Percentiles rank a stretch among this genome's conserved stretches.
These are phyloP conservation scores for Rutilus rutilus DNA, from an alignment of 2,113 vertebrate genomes.

Conservation along the genomic window DNA sequence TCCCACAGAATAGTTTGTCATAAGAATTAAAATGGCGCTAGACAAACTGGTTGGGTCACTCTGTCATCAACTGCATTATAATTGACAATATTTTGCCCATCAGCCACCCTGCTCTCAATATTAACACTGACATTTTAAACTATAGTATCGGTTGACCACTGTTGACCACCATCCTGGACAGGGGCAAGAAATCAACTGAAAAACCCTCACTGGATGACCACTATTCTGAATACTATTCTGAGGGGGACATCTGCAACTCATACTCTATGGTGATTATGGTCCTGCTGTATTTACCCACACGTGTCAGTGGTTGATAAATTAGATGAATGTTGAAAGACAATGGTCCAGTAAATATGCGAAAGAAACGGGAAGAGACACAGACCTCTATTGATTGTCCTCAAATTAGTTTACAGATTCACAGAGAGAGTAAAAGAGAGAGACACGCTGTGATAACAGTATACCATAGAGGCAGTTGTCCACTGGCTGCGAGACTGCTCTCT, in stretches of 20 bases:
- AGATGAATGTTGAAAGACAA: conserved; percentile 61
- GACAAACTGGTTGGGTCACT: not conserved
- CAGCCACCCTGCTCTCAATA: not conserved
- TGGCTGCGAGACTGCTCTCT: conserved; percentile 69
- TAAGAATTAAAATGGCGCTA: not conserved
- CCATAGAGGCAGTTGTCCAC: conserved; percentile 55
- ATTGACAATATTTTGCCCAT: too few species aligned
- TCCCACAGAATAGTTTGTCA: not conserved
- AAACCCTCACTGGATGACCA: not conserved
- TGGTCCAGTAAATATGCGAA: conserved; percentile 59
- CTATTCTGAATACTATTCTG: not conserved
- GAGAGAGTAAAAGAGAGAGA: conserved; percentile 10
- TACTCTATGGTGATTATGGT: not conserved
- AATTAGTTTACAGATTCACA: conserved; percentile 84
- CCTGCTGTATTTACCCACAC: not conserved
- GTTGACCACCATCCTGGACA: not conserved
- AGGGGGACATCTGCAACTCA: not conserved
- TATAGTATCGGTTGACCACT: not conserved
- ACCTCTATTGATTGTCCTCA: conserved; percentile 87
- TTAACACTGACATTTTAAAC: not conserved
- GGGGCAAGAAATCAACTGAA: not conserved
- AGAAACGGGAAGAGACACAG: conserved; percentile 82
- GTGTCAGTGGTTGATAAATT: conserved; percentile 47
- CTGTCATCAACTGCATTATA: too few species aligned
- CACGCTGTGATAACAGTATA: conserved; percentile 21